Conservation (phyloP, 2,797 vertebrate genomes). For the Antennarius maculatus region DNA sequence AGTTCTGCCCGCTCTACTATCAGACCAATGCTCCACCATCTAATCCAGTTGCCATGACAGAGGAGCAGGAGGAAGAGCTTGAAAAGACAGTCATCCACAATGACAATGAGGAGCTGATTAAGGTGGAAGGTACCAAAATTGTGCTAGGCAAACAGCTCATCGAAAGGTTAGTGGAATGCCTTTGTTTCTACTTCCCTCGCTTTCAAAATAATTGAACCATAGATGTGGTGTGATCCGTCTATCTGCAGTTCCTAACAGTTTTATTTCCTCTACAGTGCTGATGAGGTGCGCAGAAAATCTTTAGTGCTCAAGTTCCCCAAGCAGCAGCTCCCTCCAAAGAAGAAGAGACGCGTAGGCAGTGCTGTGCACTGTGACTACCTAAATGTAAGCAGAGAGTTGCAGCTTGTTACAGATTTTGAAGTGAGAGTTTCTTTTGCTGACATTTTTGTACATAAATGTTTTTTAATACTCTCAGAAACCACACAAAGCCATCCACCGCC, state of each 20-base stretch:
- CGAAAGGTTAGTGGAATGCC: conserved; percentile 85
- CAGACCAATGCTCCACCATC: conserved; percentile 98
- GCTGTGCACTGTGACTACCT: conserved; percentile 98
- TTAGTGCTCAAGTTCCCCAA: conserved; percentile 98
- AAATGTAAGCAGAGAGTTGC: conserved; percentile 84
- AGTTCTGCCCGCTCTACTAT: conserved; percentile 98
- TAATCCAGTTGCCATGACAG: conserved; percentile 99
- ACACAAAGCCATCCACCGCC: conserved; percentile 96
- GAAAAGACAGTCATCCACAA: conserved; percentile 98
- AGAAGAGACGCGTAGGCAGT: conserved; percentile 94
- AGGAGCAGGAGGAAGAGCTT: conserved; percentile 98
- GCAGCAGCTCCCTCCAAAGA: conserved; percentile 96
- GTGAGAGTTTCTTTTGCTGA: not conserved
- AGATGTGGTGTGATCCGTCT: not conserved
- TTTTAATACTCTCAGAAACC: conserved; percentile 84
- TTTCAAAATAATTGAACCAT: not conserved
- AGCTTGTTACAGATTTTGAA: not conserved
- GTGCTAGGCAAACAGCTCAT: conserved; percentile 98
- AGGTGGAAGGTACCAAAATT: conserved; percentile 98
- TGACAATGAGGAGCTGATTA: conserved; percentile 98
- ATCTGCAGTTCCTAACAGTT: not conserved
- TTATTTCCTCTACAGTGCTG: conserved; percentile 82
- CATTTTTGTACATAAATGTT: not conserved
- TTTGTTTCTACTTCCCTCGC: not conserved
- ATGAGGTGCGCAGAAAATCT: conserved; percentile 97